phyloP scores from a whole-genome alignment of 2,888 invertebrate genomes.

The Phorcus lineatus region DNA sequence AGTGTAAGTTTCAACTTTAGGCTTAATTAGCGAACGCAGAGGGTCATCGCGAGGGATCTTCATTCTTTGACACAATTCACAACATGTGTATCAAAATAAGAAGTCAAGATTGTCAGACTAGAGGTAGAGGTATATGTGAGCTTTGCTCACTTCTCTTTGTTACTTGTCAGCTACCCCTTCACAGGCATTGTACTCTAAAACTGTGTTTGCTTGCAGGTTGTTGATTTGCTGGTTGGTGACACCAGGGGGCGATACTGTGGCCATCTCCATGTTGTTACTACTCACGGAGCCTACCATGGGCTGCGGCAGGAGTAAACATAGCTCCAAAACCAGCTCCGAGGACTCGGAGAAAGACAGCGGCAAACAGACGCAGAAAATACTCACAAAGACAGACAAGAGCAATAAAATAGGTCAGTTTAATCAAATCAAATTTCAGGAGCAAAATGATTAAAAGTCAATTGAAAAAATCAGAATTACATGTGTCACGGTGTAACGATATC shows the following conservation, averaged over 20 bases:
- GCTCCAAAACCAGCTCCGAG: conserved; percentile 38
- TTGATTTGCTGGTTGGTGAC: background rate
- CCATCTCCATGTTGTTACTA: conserved; percentile 19
- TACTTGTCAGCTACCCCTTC: too few relatives aligned
- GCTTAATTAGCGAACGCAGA: too few relatives aligned
- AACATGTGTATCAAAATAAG: background rate
- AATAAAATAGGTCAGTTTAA: conserved; percentile 21
- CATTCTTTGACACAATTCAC: background rate
- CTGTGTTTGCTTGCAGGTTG: background rate
- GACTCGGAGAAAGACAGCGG: conserved; percentile 16
- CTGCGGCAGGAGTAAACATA: conserved; percentile 53
- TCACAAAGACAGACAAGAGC: conserved; percentile 5
- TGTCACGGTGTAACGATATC: too few relatives aligned
- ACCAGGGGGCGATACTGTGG: background rate
- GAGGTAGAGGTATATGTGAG: too few relatives aligned
- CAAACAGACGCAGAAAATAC: conserved; percentile 18
- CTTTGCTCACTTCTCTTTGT: too few relatives aligned
- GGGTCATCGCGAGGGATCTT: background rate
- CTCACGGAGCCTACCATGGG: conserved; percentile 44
- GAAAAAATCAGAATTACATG: too few relatives aligned
- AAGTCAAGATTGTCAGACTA: too few relatives aligned
- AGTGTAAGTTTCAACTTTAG: too few relatives aligned
- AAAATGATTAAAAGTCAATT: too few relatives aligned
- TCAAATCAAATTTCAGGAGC: too few relatives aligned
- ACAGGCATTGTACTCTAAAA: too few relatives aligned